Evolutionary conservation across 2,797 vertebrate genomes (phyloP).

Genomic region (Chelon labrosus): DNA sequence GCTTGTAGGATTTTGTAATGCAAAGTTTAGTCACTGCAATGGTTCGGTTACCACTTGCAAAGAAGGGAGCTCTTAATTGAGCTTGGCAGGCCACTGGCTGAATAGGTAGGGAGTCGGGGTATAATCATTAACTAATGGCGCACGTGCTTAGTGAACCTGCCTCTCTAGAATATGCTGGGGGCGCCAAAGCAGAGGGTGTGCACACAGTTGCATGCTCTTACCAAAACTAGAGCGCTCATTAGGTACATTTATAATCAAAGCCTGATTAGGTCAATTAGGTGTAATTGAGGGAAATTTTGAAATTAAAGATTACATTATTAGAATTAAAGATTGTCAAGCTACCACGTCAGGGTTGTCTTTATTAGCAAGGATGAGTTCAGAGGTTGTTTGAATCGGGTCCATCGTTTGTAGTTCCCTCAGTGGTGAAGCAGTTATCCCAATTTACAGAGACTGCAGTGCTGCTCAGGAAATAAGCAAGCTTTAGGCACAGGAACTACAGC

Average conservation of each 20-base stretch:
- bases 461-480: not conserved
- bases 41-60: slow-evolving; percentile 13
- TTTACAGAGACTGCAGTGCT: slow-evolving; percentile 20
- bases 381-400: not conserved
- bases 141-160: not conserved
- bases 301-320: slow-evolving; percentile 14
- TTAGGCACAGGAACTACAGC: not conserved
- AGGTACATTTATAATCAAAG: slow-evolving; percentile 27
- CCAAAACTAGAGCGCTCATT: slow-evolving; percentile 32
- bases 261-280: slow-evolving; percentile 31
- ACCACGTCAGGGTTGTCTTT: slow-evolving; percentile 17
- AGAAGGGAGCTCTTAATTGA: slow-evolving; percentile 11
- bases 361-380: slow-evolving; percentile 19
- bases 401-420: slow-evolving; percentile 9
- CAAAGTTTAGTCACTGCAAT: not conserved
- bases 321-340: not conserved
- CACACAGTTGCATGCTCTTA: not conserved
- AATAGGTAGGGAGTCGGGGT: slow-evolving; percentile 24
- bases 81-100: not conserved
- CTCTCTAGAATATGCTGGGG: slow-evolving; percentile 15
- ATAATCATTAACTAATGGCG: slow-evolving; percentile 12
- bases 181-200: slow-evolving; percentile 9
- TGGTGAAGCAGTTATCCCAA: slow-evolving; percentile 21
- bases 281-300: slow-evolving; percentile 19
- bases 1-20: slow-evolving; percentile 1